phyloP scores from a whole-genome alignment of 2,797 vertebrate species.

The Lacerta viridis region DNA sequence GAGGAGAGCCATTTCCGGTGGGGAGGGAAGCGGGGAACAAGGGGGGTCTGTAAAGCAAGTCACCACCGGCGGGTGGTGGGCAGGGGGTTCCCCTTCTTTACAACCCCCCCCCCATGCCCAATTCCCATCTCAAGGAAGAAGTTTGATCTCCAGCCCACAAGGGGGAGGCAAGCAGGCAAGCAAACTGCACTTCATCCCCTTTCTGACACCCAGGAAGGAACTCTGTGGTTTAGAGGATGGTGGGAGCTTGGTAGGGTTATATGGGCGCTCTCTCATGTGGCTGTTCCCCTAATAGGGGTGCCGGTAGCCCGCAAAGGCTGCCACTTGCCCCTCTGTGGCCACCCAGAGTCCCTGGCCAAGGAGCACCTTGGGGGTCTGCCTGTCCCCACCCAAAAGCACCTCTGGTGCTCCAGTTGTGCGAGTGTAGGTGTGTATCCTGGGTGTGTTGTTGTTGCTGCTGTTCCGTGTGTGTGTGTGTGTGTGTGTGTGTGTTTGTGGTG shows the following conservation, averaged over 20 bases:
- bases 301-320: no score
- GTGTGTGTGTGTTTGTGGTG: not conserved
- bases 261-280: not conserved
- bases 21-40: no score
- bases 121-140: not conserved
- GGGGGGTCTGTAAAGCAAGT: not conserved
- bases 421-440: slow-evolving; percentile 39
- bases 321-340: not conserved
- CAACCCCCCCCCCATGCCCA: not conserved
- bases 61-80: not conserved
- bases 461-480: slow-evolving; percentile 13
- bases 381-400: no score
- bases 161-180: not conserved
- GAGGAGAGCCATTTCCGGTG: rapidly evolving
- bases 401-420: not conserved
- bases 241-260: no score
- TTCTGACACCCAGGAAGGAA: not conserved
- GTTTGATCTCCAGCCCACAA: rapidly evolving
- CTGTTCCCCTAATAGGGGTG: no score
- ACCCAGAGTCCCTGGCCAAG: not conserved
- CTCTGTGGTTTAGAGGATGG: no score
- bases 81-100: not conserved
- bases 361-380: not conserved
- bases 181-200: not conserved
- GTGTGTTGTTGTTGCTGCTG: slow-evolving; percentile 28